Percentiles rank a stretch among this genome's conserved stretches.
Evolutionary conservation across 2,113 vertebrate genomes (phyloP).

Genomic region (Heteronetta atricapilla): DNA sequence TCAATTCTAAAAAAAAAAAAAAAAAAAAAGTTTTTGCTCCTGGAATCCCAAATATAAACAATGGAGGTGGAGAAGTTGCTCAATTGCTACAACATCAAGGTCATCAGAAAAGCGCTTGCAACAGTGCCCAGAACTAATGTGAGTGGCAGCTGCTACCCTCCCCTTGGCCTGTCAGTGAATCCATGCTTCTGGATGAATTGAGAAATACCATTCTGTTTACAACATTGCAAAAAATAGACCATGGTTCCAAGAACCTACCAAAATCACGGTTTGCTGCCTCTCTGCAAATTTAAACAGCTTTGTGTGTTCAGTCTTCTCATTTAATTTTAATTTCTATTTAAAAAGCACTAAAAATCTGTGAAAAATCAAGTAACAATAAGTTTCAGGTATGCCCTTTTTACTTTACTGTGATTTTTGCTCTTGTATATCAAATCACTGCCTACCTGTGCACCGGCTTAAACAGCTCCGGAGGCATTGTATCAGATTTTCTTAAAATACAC

Average conservation of each 20-base stretch:
- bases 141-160: not conserved
- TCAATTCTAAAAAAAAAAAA: not conserved
- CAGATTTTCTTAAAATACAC: constrained; percentile 18
- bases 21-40: too few relatives aligned
- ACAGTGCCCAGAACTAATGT: not conserved
- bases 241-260: not conserved
- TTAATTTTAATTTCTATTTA: not conserved
- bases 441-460: constrained; percentile 63
- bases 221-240: not conserved
- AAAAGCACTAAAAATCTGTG: not conserved
- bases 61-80: not conserved
- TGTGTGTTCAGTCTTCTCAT: not conserved
- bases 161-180: not conserved
- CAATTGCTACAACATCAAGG: not conserved
- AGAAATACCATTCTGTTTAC: not conserved
- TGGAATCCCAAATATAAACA: not conserved
- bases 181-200: not conserved
- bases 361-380: not conserved
- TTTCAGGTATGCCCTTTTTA: not conserved
- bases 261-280: not conserved
- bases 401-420: not conserved
- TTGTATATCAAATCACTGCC: not conserved
- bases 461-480: constrained; percentile 54
- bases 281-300: not conserved
- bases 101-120: not conserved